phyloP scores from a whole-genome alignment of 2,797 vertebrate species.

The Pseudochirops corinnae region DNA sequence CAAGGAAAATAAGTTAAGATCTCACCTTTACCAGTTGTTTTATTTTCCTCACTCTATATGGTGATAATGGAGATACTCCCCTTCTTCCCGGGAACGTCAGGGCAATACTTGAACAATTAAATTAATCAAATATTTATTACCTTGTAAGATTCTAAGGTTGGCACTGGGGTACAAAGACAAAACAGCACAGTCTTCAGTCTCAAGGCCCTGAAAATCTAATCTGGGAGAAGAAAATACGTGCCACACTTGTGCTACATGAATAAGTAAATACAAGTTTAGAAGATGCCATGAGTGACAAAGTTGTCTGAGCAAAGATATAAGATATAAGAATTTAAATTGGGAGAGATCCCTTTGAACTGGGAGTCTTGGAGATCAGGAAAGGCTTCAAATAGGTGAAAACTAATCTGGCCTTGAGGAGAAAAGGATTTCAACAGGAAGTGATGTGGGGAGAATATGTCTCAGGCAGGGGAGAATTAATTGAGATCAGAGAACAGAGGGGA shows the following conservation, averaged over 20 bases:
- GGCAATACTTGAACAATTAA: background rate
- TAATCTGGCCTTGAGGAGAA: background rate
- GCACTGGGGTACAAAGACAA: background rate
- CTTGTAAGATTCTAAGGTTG: background rate
- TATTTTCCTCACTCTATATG: background rate
- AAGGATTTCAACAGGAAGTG: background rate
- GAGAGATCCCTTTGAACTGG: background rate
- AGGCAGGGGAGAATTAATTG: background rate
- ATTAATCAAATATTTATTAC: background rate
- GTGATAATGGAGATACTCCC: background rate
- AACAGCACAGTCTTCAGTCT: background rate
- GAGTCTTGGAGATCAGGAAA: background rate
- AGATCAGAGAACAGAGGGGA: background rate
- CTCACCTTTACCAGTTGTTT: slow-evolving; percentile 26
- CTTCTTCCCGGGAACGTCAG: slow-evolving; percentile 26
- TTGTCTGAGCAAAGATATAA: background rate
- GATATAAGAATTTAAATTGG: background rate
- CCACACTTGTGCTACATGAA: no score
- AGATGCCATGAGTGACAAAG: background rate
- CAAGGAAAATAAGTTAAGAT: background rate
- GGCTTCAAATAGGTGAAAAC: background rate
- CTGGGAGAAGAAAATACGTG: background rate
- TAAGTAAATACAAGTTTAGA: background rate
- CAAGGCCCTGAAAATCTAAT: background rate
- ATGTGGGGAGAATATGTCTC: background rate